Evolutionary conservation across 2,888 invertebrate species (phyloP).

Genomic region (Neoitamus cyanurus): DNA sequence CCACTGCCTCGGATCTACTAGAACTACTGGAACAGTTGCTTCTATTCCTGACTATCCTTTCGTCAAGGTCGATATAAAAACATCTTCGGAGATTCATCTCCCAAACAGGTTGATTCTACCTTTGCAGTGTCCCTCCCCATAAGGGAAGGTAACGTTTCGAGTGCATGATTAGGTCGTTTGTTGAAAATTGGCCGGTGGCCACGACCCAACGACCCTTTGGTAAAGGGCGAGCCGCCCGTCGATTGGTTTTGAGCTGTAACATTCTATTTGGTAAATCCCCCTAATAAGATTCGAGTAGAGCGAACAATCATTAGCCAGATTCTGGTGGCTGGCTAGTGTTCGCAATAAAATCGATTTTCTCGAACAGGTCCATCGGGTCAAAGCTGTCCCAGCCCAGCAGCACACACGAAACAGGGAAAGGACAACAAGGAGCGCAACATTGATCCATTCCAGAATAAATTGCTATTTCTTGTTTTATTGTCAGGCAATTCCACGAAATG

Average conservation of each 20-base stretch:
- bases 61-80: background rate
- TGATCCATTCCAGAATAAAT: background rate
- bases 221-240: background rate
- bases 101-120: background rate
- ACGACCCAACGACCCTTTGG: background rate
- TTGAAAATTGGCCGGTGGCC: background rate
- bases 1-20: background rate
- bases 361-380: background rate
- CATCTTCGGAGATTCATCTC: background rate
- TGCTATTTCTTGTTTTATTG: conserved; percentile 6
- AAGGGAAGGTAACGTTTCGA: background rate
- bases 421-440: background rate
- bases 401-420: background rate
- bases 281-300: conserved; percentile 2
- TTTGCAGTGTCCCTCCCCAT: background rate
- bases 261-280: background rate
- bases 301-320: background rate
- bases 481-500: conserved; percentile 1
- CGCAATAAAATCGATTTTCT: background rate
- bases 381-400: background rate
- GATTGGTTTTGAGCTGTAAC: background rate
- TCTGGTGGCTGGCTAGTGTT: background rate
- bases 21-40: background rate
- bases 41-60: background rate
- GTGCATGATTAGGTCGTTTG: background rate